Evolutionary conservation across 2,797 vertebrate species (phyloP), one percentile per base, ranked within the genome.

Genomic region (Phrynocephalus vlangalii): DNA sequence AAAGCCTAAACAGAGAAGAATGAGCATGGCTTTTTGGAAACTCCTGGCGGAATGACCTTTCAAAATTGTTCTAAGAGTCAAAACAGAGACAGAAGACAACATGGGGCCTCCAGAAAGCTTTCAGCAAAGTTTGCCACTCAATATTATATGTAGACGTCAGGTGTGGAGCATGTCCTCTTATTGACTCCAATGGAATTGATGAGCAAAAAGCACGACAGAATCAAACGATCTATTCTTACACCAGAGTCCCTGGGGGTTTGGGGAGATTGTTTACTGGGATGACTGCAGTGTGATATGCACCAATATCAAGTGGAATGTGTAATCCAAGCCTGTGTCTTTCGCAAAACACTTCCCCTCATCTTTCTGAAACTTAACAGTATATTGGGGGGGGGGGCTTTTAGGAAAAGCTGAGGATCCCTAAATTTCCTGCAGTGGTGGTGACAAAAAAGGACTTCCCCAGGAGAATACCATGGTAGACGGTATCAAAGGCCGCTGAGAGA

Each of bases 61-160:
- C 30, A 10, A 24, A 60, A 5, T 26, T 82, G 22, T 10, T 87
- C 44, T 30, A 3, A 68, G 26, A 75, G 10, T 10, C 33, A 66
- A 73, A 72, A 13, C 8, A 44, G 44, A 70, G 44, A 24, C 10
- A 77, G 22, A 44, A 20, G 68, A 10, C 2, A 24, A 33, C 44
- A 11, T 28, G 33, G 48, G 48, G 70, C 3, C 15, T 79, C 28
- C 67, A 56, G 33, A 86, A 66, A 79, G 44, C 67, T 92, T 94
- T 88, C 84, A 70, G 79, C 48, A 84, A 89, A 33, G 63, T 33
- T 48, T 63, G 56, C 7, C 68, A 84, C 28, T 90, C 79, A 52
- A 22, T 4, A 9, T 15, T 78, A 28, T 24, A 3, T 56, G 18
- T 67, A 67, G 67, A 50, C 38, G 38, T 44, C 33, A 79, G 18